A percentile compares a stretch with the other conserved stretches of the same genome.
These are phyloP conservation scores for Tanytarsus gracilentus DNA, from an alignment of 2,888 invertebrate genomes.

Conservation along the genomic window DNA sequence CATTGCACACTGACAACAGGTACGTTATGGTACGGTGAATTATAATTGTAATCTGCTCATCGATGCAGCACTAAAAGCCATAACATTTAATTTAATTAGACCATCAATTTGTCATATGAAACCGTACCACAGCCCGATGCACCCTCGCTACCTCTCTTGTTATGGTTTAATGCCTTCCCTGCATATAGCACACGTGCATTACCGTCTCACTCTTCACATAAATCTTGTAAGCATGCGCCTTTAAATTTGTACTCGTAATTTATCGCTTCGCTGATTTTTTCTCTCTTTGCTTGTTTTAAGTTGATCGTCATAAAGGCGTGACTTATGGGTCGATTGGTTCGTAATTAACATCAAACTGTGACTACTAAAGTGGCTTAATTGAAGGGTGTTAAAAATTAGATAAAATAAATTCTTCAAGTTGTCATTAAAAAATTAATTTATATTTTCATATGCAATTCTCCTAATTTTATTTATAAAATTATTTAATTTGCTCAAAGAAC, in stretches of 20 bases:
- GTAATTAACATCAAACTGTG: neutral
- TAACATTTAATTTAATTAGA: slow-evolving; percentile 15
- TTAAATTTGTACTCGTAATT: slow-evolving; percentile 3
- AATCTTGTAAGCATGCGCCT: slow-evolving; percentile 19
- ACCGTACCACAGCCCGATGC: neutral
- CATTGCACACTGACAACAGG: slow-evolving; percentile 3
- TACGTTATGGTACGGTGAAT: slow-evolving; percentile 20
- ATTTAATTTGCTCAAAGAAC: too few species aligned
- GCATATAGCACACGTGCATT: neutral
- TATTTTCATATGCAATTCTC: too few species aligned
- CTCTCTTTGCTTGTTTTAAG: slow-evolving; percentile 1
- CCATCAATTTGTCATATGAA: slow-evolving; percentile 19
- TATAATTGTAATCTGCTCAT: neutral
- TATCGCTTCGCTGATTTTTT: slow-evolving; percentile 25
- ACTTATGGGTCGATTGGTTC: slow-evolving; percentile 20
- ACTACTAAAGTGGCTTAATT: too few species aligned
- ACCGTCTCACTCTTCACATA: slow-evolving; percentile 3
- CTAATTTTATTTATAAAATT: too few species aligned
- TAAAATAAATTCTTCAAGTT: too few species aligned
- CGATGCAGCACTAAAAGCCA: slow-evolving; percentile 19
- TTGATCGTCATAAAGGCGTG: slow-evolving; percentile 19
- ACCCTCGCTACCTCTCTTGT: neutral
- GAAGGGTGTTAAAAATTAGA: too few species aligned
- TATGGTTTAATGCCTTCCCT: slow-evolving; percentile 1
- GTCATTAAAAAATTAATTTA: too few species aligned